Base-by-base conservation (phyloP, 2,797 vertebrate species). In the Onychomys arenicola region DNA sequence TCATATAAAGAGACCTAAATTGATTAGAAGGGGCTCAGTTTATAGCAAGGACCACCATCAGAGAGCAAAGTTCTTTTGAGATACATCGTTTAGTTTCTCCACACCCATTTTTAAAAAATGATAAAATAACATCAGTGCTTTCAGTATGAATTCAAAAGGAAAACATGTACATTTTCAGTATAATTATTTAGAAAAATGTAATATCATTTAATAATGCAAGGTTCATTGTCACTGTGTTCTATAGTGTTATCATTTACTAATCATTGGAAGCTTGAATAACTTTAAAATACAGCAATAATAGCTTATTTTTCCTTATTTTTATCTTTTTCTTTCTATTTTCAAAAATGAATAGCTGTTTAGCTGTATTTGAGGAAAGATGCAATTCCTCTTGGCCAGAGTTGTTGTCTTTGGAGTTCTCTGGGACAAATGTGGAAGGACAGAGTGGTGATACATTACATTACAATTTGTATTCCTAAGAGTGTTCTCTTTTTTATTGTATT, bases 301-400 rank as follows among this genome's bases (percentile, higher is more conserved):
- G 9, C 55, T 82, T 52, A 43, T 57, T 55, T 49, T 40, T 7
- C 9, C 55, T 82, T 52, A 43, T 57, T 55, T 49, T 40, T 7
- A 67, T 89, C 57, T 89, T 91, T 86, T 77, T 11, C 73, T 86
- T 95, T 93, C 77, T 93, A 85, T 93, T 97, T 97, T 97, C 81
- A 96, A 96, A 93, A 90, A 86, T 97, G 93, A 81, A 90, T 97
- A 61, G 77, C 67, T 96, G 67, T 55, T 96, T 94, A 75, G 91
- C 83, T 96, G 91, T 94, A 76, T 83, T 97, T 97, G 57, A 97
- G 89, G 90, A 82, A 93, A 96, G 85, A 27, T 91, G 46, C 63
- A 93, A 59, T 95, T 97, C 92, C 92, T 96, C 93, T 93, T 97
- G 95, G 59, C 82, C 78, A 65, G 46, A 90, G 37, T 97, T 93